Conservation (phyloP, 2,113 vertebrate genomes). For the Solenodon paradoxus region DNA sequence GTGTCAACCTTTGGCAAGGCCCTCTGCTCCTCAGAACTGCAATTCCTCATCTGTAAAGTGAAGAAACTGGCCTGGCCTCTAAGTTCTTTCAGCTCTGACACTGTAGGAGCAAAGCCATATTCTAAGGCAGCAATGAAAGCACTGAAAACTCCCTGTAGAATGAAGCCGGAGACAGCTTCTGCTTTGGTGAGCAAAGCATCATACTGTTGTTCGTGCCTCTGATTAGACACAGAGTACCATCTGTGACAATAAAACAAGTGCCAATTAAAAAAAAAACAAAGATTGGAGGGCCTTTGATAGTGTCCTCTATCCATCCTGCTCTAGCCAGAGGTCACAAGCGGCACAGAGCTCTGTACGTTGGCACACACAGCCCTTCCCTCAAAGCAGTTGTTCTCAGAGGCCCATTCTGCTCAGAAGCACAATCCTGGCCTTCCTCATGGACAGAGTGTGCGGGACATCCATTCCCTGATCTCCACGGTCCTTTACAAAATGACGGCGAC, state of each 20-base stretch:
- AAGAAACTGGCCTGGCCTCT: background rate
- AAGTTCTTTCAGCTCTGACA: background rate
- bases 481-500: background rate
- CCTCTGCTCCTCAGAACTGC: background rate
- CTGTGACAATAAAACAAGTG: slow-evolving; percentile 63
- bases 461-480: fast-evolving
- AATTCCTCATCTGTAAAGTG: background rate
- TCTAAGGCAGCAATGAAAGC: background rate
- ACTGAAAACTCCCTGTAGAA: background rate
- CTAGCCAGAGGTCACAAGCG: slow-evolving; percentile 36
- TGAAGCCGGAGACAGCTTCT: background rate
- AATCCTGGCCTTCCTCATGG: background rate
- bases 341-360: background rate
- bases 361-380: background rate
- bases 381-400: background rate
- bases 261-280: background rate
- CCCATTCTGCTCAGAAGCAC: slow-evolving; percentile 34
- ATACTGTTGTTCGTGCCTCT: slow-evolving; percentile 63
- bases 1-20: background rate
- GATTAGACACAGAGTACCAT: slow-evolving; percentile 72
- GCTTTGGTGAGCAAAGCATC: slow-evolving; percentile 55
- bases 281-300: background rate
- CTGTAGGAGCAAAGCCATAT: background rate
- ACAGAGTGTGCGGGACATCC: slow-evolving; percentile 46
- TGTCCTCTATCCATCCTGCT: background rate